Conservation (phyloP, 2,797 vertebrate genomes). For the Meriones psammophilus region DNA sequence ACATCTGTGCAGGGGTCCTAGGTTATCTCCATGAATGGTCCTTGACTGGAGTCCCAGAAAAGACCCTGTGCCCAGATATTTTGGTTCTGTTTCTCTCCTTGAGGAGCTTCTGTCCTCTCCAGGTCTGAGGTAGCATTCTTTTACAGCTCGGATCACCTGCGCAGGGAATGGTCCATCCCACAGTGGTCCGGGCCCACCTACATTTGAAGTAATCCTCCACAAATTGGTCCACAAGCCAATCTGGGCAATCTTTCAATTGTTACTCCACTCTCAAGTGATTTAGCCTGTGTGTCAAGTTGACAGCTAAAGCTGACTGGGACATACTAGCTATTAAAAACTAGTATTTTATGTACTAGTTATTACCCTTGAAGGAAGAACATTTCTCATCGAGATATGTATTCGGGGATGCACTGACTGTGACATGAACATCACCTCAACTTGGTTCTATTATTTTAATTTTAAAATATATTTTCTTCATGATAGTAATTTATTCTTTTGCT, state of each 20-base stretch:
- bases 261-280: not conserved
- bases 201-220: not conserved
- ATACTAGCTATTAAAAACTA: not conserved
- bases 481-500: not conserved
- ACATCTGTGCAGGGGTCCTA: too few species aligned
- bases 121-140: not conserved
- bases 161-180: not conserved
- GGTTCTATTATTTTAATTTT: not conserved
- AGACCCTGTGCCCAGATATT: too few species aligned
- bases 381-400: not conserved
- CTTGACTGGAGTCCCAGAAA: too few species aligned
- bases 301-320: too few species aligned
- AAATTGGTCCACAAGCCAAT: not conserved
- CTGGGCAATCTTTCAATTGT: not conserved
- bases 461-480: not conserved
- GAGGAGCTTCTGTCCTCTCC: too few species aligned
- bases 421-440: not conserved
- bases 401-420: not conserved
- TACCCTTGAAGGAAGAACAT: not conserved
- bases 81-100: too few species aligned
- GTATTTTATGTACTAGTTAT: not conserved
- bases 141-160: too few species aligned
- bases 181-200: not conserved
- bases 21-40: too few species aligned
- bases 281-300: not conserved